Evolutionary conservation across 2,888 invertebrate genomes (phyloP).

Genomic region (Mimachlamys varia): DNA sequence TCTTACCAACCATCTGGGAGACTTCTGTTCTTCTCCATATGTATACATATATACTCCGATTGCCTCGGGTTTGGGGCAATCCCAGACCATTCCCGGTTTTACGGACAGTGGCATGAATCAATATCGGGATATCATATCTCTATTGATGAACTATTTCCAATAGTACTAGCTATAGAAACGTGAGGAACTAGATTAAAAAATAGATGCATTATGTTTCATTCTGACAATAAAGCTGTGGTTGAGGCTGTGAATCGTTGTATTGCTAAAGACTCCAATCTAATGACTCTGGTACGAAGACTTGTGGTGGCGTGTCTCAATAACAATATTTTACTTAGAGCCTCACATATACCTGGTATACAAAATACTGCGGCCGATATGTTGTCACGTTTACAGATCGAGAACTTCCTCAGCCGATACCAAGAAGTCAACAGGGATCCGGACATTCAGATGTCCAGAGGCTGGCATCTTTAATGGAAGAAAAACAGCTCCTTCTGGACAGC

Average conservation of each 20-base stretch:
- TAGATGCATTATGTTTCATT: slow-evolving; percentile 43
- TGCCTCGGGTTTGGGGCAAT: slow-evolving; percentile 46
- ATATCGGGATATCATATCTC: slow-evolving; percentile 44
- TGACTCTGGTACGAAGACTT: no score
- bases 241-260: no score
- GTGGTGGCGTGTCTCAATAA: no score
- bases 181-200: slow-evolving; percentile 44
- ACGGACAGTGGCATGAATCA: slow-evolving; percentile 39
- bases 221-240: no score
- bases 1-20: slow-evolving; percentile 41
- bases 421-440: background rate
- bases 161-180: slow-evolving; percentile 53
- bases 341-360: no score
- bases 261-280: no score
- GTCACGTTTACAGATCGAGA: no score
- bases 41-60: slow-evolving; percentile 48
- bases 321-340: no score
- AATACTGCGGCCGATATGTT: no score
- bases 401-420: background rate
- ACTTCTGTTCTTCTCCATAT: slow-evolving; percentile 39
- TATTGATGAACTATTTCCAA: slow-evolving; percentile 54
- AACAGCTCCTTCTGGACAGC: background rate
- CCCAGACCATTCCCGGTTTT: slow-evolving; percentile 37
- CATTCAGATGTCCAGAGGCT: background rate
- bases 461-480: no score